Conservation (phyloP, 2,797 vertebrate genomes). For the Enteromius viviparus region DNA sequence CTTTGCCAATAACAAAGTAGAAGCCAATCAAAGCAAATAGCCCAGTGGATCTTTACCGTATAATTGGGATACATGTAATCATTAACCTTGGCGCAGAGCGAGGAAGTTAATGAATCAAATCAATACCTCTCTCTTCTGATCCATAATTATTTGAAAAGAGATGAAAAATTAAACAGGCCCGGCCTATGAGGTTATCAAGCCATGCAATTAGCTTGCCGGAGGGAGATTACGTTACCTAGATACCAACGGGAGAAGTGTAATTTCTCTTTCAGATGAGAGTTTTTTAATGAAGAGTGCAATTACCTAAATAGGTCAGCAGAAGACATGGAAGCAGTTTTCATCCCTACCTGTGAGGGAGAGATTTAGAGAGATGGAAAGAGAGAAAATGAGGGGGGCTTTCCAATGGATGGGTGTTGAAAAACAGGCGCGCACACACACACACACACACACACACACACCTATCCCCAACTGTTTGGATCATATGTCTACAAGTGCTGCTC, state of each 20-base stretch:
- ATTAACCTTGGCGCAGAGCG: conserved; percentile 95
- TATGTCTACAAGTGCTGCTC: conserved; percentile 50
- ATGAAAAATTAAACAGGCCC: conserved; percentile 98
- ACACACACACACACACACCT: conserved; percentile 18
- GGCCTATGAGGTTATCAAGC: conserved; percentile 94
- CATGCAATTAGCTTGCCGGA: conserved; percentile 95
- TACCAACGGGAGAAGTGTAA: conserved; percentile 92
- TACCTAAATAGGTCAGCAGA: conserved; percentile 90
- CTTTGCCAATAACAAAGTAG: conserved; percentile 81
- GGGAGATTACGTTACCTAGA: conserved; percentile 99
- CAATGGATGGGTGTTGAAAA: conserved; percentile 42
- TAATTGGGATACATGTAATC: conserved; percentile 97
- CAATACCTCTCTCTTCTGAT: conserved; percentile 98
- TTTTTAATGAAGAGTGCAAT: conserved; percentile 92
- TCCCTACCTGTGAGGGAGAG: conserved; percentile 78
- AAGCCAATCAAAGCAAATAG: conserved; percentile 88
- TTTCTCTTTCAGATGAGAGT: conserved; percentile 91
- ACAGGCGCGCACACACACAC: background rate
- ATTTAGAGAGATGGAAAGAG: conserved; percentile 61
- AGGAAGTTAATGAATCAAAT: conserved; percentile 98
- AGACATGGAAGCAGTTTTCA: conserved; percentile 77
- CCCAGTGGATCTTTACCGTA: conserved; percentile 81
- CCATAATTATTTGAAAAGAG: conserved; percentile 99
- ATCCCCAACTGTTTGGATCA: conserved; percentile 39
- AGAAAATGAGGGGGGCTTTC: conserved; percentile 48